Base-by-base conservation (phyloP, 2,113 vertebrate species). In the Nyctereutes procyonoides region DNA sequence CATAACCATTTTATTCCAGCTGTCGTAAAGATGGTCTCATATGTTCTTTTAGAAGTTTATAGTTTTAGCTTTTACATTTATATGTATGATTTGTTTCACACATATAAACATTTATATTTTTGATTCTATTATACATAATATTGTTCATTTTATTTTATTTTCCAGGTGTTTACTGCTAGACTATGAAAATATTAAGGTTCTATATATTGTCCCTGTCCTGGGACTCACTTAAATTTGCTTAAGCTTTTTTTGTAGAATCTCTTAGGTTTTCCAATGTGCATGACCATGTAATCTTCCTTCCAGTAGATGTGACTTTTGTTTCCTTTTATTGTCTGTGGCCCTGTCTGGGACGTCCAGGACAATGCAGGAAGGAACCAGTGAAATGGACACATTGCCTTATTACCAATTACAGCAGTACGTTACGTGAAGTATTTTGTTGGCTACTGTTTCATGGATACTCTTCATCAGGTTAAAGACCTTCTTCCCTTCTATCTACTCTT, bases 311-410 rank as follows among this genome's bases (percentile, higher is more conserved):
- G 53, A 19, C 32, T 5, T 63, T 58, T 58, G 4, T 10, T 62
- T 14, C 53, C 79, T 28, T 12, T 28, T 13, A 51, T 73, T 15
- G 2, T 7, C 17, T n/a, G 2, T 11, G 11, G 53, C 67, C 4
- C 38, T 8, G 8, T 12, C 30, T 4, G 1, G 60, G 60, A 3
- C 30, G 38, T 60, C 48, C 30, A 30, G 60, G 88, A 30, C 17
- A 48, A 0, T 0, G 16, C 0, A 0, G 60, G n/a, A 30, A 8
- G 15, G 28, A 8, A 4, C 15, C 30, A 24, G 20, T 15, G 6
- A 20, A 15, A 19, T 0, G 11, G 20, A 28, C 58, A 12, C 38
- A 13, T 43, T 12, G 14, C 24, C 43, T 53, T 9, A 0, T 28
- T 16, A 30, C 87, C n/a, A 26, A 8, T 15, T 3, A 4, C 1